phyloP scores from a whole-genome alignment of 2,888 invertebrate species.

The Heliconius sara region DNA sequence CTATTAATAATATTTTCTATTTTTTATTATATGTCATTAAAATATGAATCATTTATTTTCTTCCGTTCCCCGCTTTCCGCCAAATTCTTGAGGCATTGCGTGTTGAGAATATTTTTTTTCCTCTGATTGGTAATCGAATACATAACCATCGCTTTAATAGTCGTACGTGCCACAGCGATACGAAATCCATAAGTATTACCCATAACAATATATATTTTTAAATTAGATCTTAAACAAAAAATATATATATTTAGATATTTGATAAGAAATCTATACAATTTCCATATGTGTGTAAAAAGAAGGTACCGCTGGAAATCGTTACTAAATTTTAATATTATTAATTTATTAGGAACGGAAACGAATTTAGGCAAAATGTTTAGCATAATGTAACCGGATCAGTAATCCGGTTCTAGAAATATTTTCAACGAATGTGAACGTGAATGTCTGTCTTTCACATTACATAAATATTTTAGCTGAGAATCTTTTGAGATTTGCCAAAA shows the following conservation, averaged over 20 bases:
- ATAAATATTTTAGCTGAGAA: not conserved
- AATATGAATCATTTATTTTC: too few relatives aligned
- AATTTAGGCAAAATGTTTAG: slow-evolving; percentile 21
- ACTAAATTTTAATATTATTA: slow-evolving; percentile 4
- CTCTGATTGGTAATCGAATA: too few relatives aligned
- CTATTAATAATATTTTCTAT: too few relatives aligned
- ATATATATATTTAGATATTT: not conserved
- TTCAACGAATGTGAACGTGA: slow-evolving; percentile 6
- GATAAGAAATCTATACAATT: not conserved
- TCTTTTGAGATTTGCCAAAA: not conserved
- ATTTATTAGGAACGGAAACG: slow-evolving; percentile 24
- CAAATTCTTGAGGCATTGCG: too few relatives aligned
- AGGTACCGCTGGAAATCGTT: not conserved
- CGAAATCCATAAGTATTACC: too few relatives aligned
- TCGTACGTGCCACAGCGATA: too few relatives aligned
- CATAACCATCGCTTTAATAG: too few relatives aligned
- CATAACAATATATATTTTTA: not conserved
- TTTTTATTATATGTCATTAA: too few relatives aligned
- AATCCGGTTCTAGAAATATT: slow-evolving; percentile 10
- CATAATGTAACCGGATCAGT: slow-evolving; percentile 7
- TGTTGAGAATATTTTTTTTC: too few relatives aligned
- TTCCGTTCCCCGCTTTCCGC: too few relatives aligned
- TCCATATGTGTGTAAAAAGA: not conserved
- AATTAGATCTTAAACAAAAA: not conserved
- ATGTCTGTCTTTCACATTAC: not conserved